Percentiles rank a stretch among this genome's conserved stretches.
These are phyloP conservation scores for Drosophila arawakana DNA, from an alignment of 1,140 invertebrate genomes.

Conservation along the genomic window DNA sequence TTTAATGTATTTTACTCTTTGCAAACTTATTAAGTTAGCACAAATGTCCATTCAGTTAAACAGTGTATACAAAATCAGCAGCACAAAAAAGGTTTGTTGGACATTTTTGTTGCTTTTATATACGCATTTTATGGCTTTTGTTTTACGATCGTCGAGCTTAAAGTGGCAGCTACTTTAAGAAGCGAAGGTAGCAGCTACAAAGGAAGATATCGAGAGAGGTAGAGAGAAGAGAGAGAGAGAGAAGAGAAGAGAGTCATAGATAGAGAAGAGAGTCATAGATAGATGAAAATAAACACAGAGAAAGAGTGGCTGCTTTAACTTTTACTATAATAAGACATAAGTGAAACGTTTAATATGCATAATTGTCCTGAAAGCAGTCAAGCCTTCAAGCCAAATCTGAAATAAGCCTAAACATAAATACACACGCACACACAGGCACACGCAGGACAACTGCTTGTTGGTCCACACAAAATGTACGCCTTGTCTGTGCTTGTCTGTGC, in stretches of 20 bases:
- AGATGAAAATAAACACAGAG: no score
- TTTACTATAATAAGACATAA: slow-evolving; percentile 33
- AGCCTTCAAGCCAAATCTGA: slow-evolving; percentile 21
- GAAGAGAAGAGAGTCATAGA: not conserved
- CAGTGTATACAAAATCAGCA: slow-evolving; percentile 42
- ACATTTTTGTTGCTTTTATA: slow-evolving; percentile 43
- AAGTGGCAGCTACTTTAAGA: slow-evolving; percentile 45
- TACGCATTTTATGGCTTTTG: slow-evolving; percentile 47
- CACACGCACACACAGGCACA: slow-evolving; percentile 19
- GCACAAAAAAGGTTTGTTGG: slow-evolving; percentile 35
- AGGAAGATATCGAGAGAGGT: not conserved
- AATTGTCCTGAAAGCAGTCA: slow-evolving; percentile 62
- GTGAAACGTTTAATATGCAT: slow-evolving; percentile 67
- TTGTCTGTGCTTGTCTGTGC: slow-evolving; percentile 15
- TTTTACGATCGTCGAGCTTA: slow-evolving; percentile 44
- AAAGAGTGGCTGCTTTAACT: not conserved
- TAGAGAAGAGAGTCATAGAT: not conserved
- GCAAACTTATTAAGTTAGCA: not conserved
- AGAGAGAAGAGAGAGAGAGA: not conserved
- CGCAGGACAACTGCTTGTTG: slow-evolving; percentile 64
- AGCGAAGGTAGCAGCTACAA: not conserved
- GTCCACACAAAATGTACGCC: slow-evolving; percentile 73
- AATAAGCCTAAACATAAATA: slow-evolving; percentile 35
- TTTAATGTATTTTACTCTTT: not conserved
- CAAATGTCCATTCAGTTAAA: not conserved